Conservation (phyloP, 2,113 vertebrate genomes). For the Peromyscus polionotus region DNA sequence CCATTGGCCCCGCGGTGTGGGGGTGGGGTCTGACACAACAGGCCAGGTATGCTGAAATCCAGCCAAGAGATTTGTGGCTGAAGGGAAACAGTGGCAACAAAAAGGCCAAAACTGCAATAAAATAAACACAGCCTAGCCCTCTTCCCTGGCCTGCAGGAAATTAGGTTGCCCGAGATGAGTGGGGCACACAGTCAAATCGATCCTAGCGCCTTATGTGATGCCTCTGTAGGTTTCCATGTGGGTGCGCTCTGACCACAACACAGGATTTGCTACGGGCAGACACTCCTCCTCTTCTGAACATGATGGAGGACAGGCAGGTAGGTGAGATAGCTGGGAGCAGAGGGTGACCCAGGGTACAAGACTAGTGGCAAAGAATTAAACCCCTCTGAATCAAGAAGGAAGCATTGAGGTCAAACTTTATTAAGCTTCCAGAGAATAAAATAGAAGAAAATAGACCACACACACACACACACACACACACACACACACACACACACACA, state of each 20-base stretch:
- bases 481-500: too few relatives aligned
- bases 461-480: not conserved
- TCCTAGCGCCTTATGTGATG: not conserved
- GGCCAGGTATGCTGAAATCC: not conserved
- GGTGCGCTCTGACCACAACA: not conserved
- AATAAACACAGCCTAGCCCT: not conserved
- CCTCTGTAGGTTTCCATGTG: not conserved
- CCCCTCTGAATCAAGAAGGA: not conserved
- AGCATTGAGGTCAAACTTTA: not conserved
- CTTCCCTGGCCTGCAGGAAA: not conserved
- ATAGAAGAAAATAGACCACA: not conserved
- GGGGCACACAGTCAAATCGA: not conserved
- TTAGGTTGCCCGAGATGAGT: constrained; percentile 40
- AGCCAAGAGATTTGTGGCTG: not conserved
- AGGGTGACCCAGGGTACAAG: not conserved
- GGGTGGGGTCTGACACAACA: not conserved
- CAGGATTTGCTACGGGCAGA: not conserved
- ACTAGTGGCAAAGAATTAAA: not conserved
- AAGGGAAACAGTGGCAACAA: not conserved
- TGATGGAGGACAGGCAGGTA: not conserved
- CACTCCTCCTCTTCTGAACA: not conserved
- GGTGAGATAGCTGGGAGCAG: not conserved
- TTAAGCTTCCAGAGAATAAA: constrained; percentile 8
- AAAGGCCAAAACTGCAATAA: not conserved
- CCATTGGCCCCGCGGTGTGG: fast-evolving